Base-by-base conservation (phyloP, 2,888 invertebrate genomes). In the Sinopyrophorus schimmeli region DNA sequence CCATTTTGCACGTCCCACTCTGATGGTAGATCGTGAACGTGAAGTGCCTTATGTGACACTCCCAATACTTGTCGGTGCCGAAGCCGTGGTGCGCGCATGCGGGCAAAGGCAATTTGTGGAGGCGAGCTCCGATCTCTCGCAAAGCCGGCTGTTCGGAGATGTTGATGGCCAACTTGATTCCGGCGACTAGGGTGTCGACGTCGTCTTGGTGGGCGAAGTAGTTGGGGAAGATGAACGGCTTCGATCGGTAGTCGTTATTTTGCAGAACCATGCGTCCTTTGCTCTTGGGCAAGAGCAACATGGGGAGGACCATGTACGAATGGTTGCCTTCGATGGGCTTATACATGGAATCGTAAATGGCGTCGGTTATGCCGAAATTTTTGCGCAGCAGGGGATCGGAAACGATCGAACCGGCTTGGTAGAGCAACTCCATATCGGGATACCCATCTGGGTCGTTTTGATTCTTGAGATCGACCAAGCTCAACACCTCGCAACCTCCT, bases 1-100 rank as follows among this genome's bases (percentile, higher is more conserved):
- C 85, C 85, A 85, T 85, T 65, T 83, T 83, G 60, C 84, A 84
- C 1, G 84, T 84, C 1, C 78, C 77, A 48, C 80, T 80, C 59
- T 83, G 81, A 65, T 86, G 86, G 65, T 87, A 86, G 43, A 87
- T 81, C 1, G 85, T 86, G 54, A 83, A 80, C 0, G 84, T 82
- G 54, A 85, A 78, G 70, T 82, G 80, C 44, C 82, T 77, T 0
- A 81, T 77, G 62, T 83, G 79, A 61, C 87, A 88, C 20, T 79
- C 81, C 72, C 85, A 85, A 63, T 87, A 88, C 1, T 74, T 76
- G 54, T 87, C 86, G n/a, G 80, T 80, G 1, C 79, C 82, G 58
- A 82, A 83, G 0, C 73, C 66, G 1, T 77, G 75, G 21, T 78
- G 65, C 30, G 78, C 72, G 65, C 87, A 87, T 5, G 78, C 80